A percentile compares a stretch with the other conserved stretches of the same genome.
These are phyloP conservation scores for Tribolium madens DNA, from an alignment of 1,140 invertebrate species.

Conservation along the genomic window DNA sequence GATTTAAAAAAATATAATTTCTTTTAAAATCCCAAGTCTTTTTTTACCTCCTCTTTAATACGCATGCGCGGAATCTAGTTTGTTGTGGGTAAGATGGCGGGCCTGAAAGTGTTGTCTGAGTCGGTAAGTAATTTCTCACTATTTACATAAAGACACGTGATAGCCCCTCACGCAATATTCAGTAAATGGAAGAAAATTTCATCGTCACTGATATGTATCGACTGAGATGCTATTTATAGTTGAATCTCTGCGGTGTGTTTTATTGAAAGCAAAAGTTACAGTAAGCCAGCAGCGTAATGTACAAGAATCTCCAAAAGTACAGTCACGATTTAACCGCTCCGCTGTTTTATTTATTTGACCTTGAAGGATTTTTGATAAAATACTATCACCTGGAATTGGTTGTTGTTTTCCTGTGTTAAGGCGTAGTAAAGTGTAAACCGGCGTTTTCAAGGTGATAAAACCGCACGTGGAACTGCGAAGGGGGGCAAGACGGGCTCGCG, in stretches of 20 bases:
- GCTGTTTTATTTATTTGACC: slow-evolving; percentile 22
- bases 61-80: slow-evolving; percentile 45
- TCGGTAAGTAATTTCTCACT: slow-evolving; percentile 54
- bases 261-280: slow-evolving; percentile 37
- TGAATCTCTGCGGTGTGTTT: not conserved
- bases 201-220: not conserved
- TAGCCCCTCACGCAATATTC: not conserved
- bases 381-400: slow-evolving; percentile 23
- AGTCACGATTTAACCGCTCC: not conserved
- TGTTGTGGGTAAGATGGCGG: slow-evolving; percentile 59
- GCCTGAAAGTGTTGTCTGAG: slow-evolving; percentile 55
- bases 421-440: not conserved
- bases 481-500: too few relatives aligned
- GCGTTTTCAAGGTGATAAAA: slow-evolving; percentile 15
- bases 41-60: not conserved
- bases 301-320: not conserved
- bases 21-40: too few relatives aligned
- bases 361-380: slow-evolving; percentile 29
- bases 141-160: slow-evolving; percentile 8
- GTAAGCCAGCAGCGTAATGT: not conserved
- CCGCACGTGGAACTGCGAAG: not conserved
- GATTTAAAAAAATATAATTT: too few relatives aligned
- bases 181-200: not conserved
- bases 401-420: slow-evolving; percentile 1
- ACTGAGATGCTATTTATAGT: not conserved